Conservation (phyloP, 1,140 invertebrate species). For the Caenorhabditis latens region DNA sequence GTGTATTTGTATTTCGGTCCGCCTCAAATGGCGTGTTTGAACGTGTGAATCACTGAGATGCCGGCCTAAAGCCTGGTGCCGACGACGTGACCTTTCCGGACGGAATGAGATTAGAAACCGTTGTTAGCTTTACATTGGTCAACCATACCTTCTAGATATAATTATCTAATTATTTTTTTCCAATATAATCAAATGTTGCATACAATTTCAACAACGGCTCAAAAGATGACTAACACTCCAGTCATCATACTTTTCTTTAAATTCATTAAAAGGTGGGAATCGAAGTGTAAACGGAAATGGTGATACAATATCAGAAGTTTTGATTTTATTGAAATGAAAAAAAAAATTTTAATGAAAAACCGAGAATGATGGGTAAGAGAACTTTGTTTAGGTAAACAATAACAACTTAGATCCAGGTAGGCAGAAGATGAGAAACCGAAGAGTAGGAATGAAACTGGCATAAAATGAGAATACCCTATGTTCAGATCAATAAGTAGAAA, state of each 20-base stretch:
- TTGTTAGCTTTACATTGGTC: not conserved
- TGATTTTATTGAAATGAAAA: not conserved
- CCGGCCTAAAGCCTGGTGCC: not conserved
- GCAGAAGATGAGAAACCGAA: not conserved
- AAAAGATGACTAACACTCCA: no score
- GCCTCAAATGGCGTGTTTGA: constrained; percentile 43
- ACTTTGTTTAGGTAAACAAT: constrained; percentile 3
- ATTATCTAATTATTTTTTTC: no score
- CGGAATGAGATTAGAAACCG: not conserved
- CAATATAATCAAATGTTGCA: no score
- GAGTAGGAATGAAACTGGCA: not conserved
- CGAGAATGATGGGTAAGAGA: not conserved
- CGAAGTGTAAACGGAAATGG: no score
- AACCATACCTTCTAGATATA: no score
- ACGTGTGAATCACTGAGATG: constrained; percentile 40
- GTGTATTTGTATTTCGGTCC: constrained; percentile 50
- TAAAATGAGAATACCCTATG: not conserved
- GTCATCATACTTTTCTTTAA: no score
- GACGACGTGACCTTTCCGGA: constrained; percentile 45
- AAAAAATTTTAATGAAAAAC: not conserved
- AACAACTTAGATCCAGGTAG: not conserved
- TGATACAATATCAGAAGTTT: no score
- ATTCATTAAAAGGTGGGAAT: no score
- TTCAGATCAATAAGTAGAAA: not conserved
- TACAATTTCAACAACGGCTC: no score